Evolutionary conservation across 2,797 vertebrate species (phyloP).

Genomic region (Poliocrania exsul): DNA sequence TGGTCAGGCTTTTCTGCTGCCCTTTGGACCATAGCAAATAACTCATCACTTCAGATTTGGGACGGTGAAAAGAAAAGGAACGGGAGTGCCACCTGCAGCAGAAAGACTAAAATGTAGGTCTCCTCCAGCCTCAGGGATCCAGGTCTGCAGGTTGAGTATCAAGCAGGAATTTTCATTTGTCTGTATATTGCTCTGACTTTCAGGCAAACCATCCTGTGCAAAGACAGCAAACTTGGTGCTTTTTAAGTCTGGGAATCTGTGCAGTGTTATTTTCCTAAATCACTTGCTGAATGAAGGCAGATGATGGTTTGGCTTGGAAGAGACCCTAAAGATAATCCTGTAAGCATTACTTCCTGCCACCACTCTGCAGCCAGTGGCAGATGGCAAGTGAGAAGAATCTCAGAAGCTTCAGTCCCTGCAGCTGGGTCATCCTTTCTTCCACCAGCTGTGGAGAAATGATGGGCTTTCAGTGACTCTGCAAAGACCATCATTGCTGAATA

Average conservation of each 20-base stretch:
- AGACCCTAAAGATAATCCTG: neutral
- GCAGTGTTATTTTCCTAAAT: neutral
- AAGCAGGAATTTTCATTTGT: neutral
- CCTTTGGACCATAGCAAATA: slow-evolving; percentile 63
- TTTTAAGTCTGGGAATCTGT: neutral
- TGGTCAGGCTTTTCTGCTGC: slow-evolving; percentile 64
- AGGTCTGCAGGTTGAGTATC: neutral
- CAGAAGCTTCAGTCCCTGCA: no score
- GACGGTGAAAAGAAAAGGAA: slow-evolving; percentile 10
- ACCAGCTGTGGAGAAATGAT: no score
- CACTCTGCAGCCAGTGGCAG: no score
- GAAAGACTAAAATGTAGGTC: neutral
- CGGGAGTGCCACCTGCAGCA: slow-evolving; percentile 63
- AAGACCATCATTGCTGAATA: no score
- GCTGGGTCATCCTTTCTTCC: no score
- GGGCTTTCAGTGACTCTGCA: no score
- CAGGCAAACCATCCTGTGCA: neutral
- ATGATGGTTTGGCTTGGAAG: neutral
- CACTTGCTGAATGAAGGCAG: neutral
- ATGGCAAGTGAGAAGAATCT: no score
- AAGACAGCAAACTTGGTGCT: neutral
- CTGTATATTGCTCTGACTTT: neutral
- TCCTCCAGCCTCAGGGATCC: neutral
- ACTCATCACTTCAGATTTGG: slow-evolving; percentile 33
- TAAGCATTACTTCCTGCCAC: neutral